Base-by-base conservation (phyloP, 2,888 invertebrate genomes). In the Sarcophaga carnaria region DNA sequence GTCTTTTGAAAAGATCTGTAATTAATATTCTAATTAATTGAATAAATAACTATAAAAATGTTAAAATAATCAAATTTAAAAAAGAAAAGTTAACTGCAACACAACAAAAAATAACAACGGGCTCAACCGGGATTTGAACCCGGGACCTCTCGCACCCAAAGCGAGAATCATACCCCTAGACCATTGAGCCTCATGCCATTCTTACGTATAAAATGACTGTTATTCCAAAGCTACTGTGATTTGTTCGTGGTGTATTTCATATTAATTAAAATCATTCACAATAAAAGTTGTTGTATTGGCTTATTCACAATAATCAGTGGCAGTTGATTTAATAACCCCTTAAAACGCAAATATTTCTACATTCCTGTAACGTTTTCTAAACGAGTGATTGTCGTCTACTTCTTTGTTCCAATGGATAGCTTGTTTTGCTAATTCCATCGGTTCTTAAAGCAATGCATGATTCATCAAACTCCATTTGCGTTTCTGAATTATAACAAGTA, bases 61-160 rank as follows among this genome's bases (percentile, higher is more conserved):
- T 60, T n/a, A n/a, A n/a, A n/a, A 64, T 47, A 37, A 10, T 37
- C 2, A 37, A 8, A 37, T 3, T 37, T 37, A 8, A 37, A 37
- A 8, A 2, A 37, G 37, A 37, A 8, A 37, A 66, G 37, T 37
- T 8, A 12, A n/a, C 8, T 8, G 27, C 37, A 37, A 10, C 37
- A 3, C 10, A 66, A 37, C 6, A 37, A 37, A 27, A 37, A 37
- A 2, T 2, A 8, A 2, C 10, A 37, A 0, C 8, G 94, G 94
- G 94, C 94, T 94, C 94, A 94, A 94, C 94, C 94, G 94, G 94
- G 94, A 94, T 94, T 94, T 94, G 94, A 94, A 94, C 94, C 94
- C 94, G 94, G 94, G 94, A 94, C 94, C 94, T 94, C 94, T 94
- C 94, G 94, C 94, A 94, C 94, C 94, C 94, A 94, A 94, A 94